Evolutionary conservation across 2,113 vertebrate genomes (phyloP).

Genomic region (Proterorhinus semilunaris): DNA sequence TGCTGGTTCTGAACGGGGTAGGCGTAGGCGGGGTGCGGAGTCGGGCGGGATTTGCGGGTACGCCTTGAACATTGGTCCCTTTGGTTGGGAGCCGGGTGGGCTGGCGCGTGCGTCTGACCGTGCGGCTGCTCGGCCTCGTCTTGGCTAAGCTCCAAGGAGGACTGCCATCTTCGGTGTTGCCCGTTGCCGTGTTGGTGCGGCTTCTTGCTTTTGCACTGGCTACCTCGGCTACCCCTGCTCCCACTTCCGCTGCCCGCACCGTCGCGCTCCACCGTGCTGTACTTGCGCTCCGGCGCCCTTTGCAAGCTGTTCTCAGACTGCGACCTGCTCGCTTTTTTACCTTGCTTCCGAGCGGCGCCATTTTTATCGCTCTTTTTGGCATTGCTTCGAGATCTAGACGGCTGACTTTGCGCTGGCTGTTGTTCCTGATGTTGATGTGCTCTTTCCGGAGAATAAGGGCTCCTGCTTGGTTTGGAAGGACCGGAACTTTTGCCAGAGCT

Average conservation of each 20-base stretch:
- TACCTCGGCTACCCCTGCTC: constrained; percentile 44
- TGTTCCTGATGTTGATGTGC: constrained; percentile 37
- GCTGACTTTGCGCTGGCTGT: constrained; percentile 37
- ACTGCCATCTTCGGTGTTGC: constrained; percentile 78
- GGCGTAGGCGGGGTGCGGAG: constrained; percentile 36
- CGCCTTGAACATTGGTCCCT: constrained; percentile 52
- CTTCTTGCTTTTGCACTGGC: constrained; percentile 63
- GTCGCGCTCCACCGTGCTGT: constrained; percentile 77
- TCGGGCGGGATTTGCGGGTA: constrained; percentile 54
- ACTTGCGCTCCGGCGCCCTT: constrained; percentile 72
- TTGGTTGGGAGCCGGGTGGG: constrained; percentile 32
- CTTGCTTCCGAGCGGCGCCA: constrained; percentile 58
- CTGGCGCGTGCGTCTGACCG: constrained; percentile 4
- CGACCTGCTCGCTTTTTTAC: constrained; percentile 79
- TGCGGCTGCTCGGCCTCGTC: constrained; percentile 62
- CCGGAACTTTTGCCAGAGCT: constrained; percentile 37
- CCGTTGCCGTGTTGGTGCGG: constrained; percentile 63
- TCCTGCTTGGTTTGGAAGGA: constrained; percentile 46
- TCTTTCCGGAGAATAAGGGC: constrained; percentile 59
- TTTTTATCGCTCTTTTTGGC: constrained; percentile 74
- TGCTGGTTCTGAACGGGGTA: constrained; percentile 47
- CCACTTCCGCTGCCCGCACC: constrained; percentile 55
- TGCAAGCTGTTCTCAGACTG: constrained; percentile 85
- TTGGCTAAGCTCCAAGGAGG: constrained; percentile 83
- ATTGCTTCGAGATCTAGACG: constrained; percentile 46